phyloP scores from a whole-genome alignment of 2,113 vertebrate genomes.

The Silurus meridionalis region DNA sequence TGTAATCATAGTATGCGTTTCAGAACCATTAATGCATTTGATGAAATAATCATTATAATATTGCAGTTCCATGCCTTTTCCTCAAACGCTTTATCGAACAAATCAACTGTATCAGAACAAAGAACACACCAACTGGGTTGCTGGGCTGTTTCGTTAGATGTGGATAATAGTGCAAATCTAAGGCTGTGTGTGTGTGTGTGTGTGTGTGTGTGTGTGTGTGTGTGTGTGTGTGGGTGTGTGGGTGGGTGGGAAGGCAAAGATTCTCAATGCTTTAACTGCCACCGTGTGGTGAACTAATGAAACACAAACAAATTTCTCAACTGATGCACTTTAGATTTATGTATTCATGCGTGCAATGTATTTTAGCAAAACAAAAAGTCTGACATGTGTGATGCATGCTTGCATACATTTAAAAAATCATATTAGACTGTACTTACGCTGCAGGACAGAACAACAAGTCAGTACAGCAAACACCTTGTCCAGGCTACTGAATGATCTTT shows the following conservation, averaged over 20 bases:
- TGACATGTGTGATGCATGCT: not conserved
- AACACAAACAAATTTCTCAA: not conserved
- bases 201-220: too few species aligned
- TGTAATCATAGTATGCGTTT: not conserved
- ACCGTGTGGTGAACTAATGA: slow-evolving; percentile 58
- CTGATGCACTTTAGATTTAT: not conserved
- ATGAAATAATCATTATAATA: not conserved
- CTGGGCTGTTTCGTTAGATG: not conserved
- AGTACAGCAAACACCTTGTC: not conserved
- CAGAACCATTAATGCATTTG: not conserved
- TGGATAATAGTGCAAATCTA: not conserved
- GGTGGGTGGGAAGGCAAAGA: too few species aligned
- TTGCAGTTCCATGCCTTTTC: too few species aligned
- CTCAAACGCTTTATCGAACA: not conserved
- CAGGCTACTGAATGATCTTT: not conserved
- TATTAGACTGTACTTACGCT: not conserved
- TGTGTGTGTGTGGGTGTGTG: too few species aligned
- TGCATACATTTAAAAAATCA: not conserved
- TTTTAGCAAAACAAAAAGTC: not conserved
- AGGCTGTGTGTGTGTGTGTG: not conserved
- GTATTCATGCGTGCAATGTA: not conserved
- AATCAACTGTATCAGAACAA: not conserved
- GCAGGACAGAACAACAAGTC: not conserved
- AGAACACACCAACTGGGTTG: not conserved
- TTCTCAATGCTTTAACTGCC: slow-evolving; percentile 55